Evolutionary conservation across 2,888 invertebrate genomes (phyloP), one percentile per base, ranked within the genome.

Genomic region (Harmothoe impar): DNA sequence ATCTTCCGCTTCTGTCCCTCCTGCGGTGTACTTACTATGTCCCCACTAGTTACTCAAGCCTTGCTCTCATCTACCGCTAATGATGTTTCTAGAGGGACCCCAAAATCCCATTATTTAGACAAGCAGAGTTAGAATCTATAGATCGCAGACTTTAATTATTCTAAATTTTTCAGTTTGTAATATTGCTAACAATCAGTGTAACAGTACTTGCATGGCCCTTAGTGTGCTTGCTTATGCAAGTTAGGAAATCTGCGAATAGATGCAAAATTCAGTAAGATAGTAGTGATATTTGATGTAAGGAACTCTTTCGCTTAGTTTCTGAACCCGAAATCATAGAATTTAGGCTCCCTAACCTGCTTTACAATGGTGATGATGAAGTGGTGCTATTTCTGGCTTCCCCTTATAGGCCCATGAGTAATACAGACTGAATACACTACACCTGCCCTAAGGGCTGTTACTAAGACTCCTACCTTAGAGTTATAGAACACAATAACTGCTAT

Each of bases 1-100:
- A 81, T 81, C 43, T 81, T 1, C 31, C 25, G 81, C 81, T 81
- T 81, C 81, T 81, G 20, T 81, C 35, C 72, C 25, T 25, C 81
- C 81, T 81, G 7, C 81, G 7, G 43, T 43, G 81, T 77, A 77
- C 62, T 29, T 77, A 29, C 81, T 81, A 33, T 35, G 35, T 0
- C 43, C 81, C 43, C 31, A 81, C 81, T 81, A 81, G 81, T 35
- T 7, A 35, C 81, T 81, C 33, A 35, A 43, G 0, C 81, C 33
- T 35, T 81, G 10, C 20, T 62, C 12, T 43, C 23, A 5, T 35
- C 81, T 81, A 43, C 81, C n/a, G 81, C 81, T 81, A 81, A 81
- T 33, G 33, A 17, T 81, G 29, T n/a, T 25, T 15, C 25, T 29
- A n/a, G 43, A 7, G 10, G 43, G 12, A 72, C 25, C 3, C 72